phyloP scores from a whole-genome alignment of 2,113 vertebrate species.

The Gobio gobio region DNA sequence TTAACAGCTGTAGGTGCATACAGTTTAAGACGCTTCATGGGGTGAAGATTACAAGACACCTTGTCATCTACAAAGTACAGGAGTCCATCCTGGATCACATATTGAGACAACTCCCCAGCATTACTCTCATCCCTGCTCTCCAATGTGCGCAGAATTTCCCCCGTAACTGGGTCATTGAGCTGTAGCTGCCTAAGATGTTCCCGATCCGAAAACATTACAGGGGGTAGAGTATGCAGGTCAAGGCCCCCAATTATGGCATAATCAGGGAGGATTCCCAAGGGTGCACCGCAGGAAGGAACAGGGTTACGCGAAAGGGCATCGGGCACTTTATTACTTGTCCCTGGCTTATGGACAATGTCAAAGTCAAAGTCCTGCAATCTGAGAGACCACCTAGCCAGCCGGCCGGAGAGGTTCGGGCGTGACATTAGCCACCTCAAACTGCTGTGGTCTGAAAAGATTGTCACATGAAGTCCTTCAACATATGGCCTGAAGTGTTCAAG shows the following conservation, averaged over 20 bases:
- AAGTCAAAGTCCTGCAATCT: background rate
- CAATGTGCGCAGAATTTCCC: background rate
- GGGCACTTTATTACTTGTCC: background rate
- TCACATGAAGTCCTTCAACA: conserved; percentile 8
- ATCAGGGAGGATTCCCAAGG: background rate
- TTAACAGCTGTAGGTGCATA: background rate
- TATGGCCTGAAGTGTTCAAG: conserved; percentile 42
- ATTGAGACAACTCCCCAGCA: background rate
- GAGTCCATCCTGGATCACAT: background rate
- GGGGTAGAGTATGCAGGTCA: background rate
- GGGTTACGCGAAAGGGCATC: background rate
- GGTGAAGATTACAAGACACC: background rate
- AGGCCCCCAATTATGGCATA: conserved; percentile 20
- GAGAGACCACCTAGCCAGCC: conserved; percentile 3
- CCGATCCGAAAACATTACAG: background rate
- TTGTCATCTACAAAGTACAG: background rate
- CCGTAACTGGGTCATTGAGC: background rate
- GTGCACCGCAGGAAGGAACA: too few relatives aligned
- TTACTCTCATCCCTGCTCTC: background rate
- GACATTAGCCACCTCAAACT: conserved; percentile 14
- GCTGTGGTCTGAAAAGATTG: conserved; percentile 20
- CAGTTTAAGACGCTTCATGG: conserved; percentile 6
- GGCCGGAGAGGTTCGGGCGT: background rate
- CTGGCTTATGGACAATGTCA: background rate
- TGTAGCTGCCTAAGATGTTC: conserved; percentile 14